phyloP scores from a whole-genome alignment of 2,113 vertebrate species.

The Rhinoderma darwinii region DNA sequence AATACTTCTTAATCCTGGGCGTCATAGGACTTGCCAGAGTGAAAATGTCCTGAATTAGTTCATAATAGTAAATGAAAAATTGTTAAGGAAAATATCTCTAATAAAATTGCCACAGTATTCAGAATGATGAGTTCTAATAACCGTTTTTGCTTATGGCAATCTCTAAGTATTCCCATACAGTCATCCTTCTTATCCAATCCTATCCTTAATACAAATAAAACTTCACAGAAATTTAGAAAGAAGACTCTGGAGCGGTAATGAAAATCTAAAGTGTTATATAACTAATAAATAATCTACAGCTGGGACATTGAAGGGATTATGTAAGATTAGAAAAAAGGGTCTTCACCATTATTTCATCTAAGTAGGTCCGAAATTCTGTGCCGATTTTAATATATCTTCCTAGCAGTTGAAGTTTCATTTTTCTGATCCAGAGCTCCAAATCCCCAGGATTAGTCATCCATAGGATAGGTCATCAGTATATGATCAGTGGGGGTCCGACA shows the following conservation, averaged over 20 bases:
- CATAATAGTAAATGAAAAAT: not conserved
- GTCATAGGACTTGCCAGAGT: not conserved
- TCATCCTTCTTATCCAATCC: not conserved
- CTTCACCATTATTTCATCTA: no score
- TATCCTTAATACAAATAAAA: not conserved
- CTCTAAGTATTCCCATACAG: not conserved
- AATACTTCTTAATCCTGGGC: not conserved
- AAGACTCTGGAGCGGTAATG: not conserved
- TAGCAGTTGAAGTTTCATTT: no score
- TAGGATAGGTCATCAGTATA: no score
- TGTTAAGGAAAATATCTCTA: not conserved
- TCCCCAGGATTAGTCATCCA: no score
- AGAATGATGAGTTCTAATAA: not conserved
- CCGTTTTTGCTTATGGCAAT: not conserved
- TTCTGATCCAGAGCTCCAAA: no score
- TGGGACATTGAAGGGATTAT: no score
- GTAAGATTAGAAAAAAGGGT: no score
- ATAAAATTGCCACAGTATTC: not conserved
- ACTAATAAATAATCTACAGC: no score
- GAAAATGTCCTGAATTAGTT: not conserved
- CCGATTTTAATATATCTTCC: no score
- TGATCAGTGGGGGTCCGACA: no score
- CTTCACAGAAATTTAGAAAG: not conserved
- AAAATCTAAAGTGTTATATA: not conserved
- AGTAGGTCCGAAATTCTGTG: no score